phyloP scores from a whole-genome alignment of 2,113 vertebrate genomes.

The Gallinago paraguaiae region DNA sequence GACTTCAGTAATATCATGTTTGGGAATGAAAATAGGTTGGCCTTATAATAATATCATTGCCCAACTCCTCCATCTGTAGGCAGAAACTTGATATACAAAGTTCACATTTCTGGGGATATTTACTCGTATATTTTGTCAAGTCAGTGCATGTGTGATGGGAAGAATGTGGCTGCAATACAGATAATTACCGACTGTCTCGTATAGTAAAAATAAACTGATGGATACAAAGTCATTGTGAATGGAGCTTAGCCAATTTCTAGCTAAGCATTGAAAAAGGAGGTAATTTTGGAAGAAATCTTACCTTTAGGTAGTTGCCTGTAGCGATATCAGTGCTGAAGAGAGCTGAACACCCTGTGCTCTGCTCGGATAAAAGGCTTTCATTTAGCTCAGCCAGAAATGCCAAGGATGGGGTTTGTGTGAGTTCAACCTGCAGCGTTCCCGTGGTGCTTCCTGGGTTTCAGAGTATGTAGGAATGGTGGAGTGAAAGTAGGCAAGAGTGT shows the following conservation, averaged over 20 bases:
- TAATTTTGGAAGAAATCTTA: background rate
- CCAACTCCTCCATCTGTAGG: background rate
- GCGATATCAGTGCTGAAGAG: background rate
- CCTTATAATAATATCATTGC: background rate
- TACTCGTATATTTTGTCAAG: background rate
- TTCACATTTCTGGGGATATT: background rate
- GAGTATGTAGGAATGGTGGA: rapidly evolving
- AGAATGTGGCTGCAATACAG: background rate
- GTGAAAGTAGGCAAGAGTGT: background rate
- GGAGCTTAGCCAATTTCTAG: background rate
- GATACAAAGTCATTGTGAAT: background rate
- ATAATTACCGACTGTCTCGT: background rate
- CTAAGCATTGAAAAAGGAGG: background rate
- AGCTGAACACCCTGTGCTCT: background rate
- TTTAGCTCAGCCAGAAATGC: background rate
- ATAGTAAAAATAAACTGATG: background rate
- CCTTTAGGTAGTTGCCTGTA: background rate
- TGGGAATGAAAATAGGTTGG: background rate
- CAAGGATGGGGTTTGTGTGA: background rate
- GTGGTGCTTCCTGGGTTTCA: background rate
- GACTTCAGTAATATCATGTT: background rate
- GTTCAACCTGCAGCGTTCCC: background rate
- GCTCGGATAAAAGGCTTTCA: background rate
- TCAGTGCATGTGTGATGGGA: background rate
- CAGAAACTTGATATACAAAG: background rate